Conservation (phyloP, 2,113 vertebrate species). For the Megaleporinus macrocephalus region DNA sequence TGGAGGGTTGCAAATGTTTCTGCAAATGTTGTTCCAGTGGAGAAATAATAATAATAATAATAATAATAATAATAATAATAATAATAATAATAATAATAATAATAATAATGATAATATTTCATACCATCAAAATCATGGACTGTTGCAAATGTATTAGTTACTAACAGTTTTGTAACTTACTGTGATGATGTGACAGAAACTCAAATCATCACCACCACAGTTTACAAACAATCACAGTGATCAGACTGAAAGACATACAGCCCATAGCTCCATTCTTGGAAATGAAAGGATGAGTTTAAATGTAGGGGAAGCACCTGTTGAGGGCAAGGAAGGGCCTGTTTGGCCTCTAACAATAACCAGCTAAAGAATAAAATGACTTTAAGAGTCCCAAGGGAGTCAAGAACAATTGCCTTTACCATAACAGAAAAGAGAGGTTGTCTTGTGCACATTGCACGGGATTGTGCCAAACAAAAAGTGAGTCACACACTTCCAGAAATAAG, state of each 20-base stretch:
- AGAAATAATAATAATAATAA: too few species aligned
- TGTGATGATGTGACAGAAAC: too few species aligned
- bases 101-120: too few species aligned
- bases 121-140: too few species aligned
- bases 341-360: slow-evolving; percentile 68
- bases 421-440: neutral
- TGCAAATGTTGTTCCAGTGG: too few species aligned
- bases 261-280: slow-evolving; percentile 28
- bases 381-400: slow-evolving; percentile 70
- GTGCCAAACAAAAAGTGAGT: slow-evolving; percentile 35
- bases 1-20: too few species aligned
- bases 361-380: slow-evolving; percentile 75
- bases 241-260: slow-evolving; percentile 24
- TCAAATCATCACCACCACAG: too few species aligned
- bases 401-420: slow-evolving; percentile 47
- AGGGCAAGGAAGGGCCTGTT: slow-evolving; percentile 72
- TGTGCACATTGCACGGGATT: slow-evolving; percentile 25
- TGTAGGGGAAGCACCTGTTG: slow-evolving; percentile 84
- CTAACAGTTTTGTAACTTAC: too few species aligned
- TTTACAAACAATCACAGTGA: neutral
- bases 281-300: slow-evolving; percentile 51
- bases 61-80: too few species aligned
- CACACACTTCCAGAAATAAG: slow-evolving; percentile 41
- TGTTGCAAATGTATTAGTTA: too few species aligned
- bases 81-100: too few species aligned